Evolutionary conservation across 1,140 invertebrate genomes (phyloP), one percentile per base, ranked within the genome.

Genomic region (Galendromus occidentalis): DNA sequence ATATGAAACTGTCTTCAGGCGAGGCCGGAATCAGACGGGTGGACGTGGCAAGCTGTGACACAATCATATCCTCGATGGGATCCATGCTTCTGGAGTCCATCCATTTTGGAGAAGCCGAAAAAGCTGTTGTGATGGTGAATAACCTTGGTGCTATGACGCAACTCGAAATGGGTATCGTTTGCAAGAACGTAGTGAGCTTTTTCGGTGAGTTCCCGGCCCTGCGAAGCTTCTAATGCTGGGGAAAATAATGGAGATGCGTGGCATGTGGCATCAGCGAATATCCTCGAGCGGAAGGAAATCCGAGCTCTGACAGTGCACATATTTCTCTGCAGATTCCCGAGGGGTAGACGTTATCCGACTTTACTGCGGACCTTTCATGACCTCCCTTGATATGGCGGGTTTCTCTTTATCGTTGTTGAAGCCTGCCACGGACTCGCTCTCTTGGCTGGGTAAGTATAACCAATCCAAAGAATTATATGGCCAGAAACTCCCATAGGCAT

Each of bases 351-450:
- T 84, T 1, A 74, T 81, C 66, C 77, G 87, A 64, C 76, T 84
- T 5, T 88, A 84, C 73, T 79, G 79, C 45, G 87, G 86, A 1
- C 75, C 81, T 51, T 76, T 86, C 45, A 85, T 89, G 79, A 87
- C 86, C 1, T 89, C 87, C 0, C 76, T 90, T 59, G 84, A 90
- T 69, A 89, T 87, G 81, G 79, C 82, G 65, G 88, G 88, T 1
- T 75, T 89, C 64, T 86, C 87, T 68, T 77, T 91, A 22, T 84
- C 83, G 28, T 63, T 88, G 14, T 70, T 90, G 17, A 81, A 82
- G 42, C 66, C 78, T 0, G 47, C 75, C 69, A 67, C 73, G 30
- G 68, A 68, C 2, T 71, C 75, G n/a, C 65, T 73, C 2, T 64
- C 70, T 70, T 86, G 45, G 75, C 74, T 79, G 20, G 51, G 25